A percentile compares a stretch with the other conserved stretches of the same genome.
Evolutionary conservation across 2,113 vertebrate genomes (phyloP).

Genomic region (Panurus biarmicus): DNA sequence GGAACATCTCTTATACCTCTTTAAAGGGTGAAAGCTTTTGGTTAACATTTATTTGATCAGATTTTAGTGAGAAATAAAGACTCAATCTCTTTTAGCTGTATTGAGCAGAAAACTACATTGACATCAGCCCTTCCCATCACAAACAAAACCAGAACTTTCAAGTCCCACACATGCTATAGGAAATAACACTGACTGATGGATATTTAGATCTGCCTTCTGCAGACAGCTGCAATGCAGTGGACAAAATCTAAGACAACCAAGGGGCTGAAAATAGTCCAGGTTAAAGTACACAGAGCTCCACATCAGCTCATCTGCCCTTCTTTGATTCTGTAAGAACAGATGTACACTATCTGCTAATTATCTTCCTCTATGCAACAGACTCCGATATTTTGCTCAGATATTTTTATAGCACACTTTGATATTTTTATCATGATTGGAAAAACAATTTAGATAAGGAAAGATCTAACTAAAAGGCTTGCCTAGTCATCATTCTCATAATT

Average conservation of each 20-base stretch:
- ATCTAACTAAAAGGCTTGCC: conserved; percentile 31
- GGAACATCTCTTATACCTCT: not conserved
- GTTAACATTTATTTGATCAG: not conserved
- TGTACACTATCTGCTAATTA: conserved; percentile 41
- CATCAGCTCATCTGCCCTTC: conserved; percentile 30
- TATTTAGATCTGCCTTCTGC: not conserved
- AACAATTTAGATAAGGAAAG: conserved; percentile 54
- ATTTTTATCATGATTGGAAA: conserved; percentile 47
- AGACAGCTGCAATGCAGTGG: conserved; percentile 19
- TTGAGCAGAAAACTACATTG: not conserved
- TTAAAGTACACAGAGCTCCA: conserved; percentile 6
- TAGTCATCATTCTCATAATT: conserved; percentile 42
- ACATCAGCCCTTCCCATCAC: not conserved
- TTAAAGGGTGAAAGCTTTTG: not conserved
- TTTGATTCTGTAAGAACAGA: not conserved
- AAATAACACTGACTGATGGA: not conserved
- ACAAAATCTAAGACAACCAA: not conserved
- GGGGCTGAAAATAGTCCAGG: conserved; percentile 28
- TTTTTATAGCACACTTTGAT: conserved; percentile 50
- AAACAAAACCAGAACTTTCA: not conserved
- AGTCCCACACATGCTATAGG: not conserved
- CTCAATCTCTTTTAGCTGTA: not conserved
- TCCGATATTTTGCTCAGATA: conserved; percentile 15
- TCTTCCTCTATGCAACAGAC: conserved; percentile 20
- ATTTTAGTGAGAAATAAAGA: not conserved